phyloP scores from a whole-genome alignment of 2,113 vertebrate species.

The Lycocorax pyrrhopterus region DNA sequence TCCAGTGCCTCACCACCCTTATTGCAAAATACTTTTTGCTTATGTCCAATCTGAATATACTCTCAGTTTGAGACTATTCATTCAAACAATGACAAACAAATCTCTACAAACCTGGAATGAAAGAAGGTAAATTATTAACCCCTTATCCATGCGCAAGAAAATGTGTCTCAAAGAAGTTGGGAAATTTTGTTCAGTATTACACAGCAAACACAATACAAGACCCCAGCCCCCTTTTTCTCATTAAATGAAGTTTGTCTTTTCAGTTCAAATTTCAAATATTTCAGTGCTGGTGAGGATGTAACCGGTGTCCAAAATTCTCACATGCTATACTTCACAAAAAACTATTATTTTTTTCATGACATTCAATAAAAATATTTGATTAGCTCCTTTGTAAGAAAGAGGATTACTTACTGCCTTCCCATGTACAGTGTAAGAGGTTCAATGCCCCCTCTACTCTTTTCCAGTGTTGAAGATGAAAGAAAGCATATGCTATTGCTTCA shows the following conservation, averaged over 20 bases:
- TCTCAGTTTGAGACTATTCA: neutral
- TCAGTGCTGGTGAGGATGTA: neutral
- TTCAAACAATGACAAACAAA: neutral
- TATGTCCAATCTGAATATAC: neutral
- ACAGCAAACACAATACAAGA: neutral
- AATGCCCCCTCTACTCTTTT: constrained; percentile 97
- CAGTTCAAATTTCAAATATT: neutral
- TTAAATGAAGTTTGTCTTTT: neutral
- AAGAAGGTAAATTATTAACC: neutral
- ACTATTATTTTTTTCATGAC: neutral
- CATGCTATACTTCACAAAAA: neutral
- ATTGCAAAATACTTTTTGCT: neutral
- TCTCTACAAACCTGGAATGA: neutral
- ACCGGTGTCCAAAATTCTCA: neutral
- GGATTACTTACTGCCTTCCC: constrained; percentile 97
- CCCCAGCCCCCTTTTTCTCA: neutral
- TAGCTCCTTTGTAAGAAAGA: constrained; percentile 55
- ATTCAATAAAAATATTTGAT: neutral
- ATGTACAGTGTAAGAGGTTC: constrained; percentile 97
- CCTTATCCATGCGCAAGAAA: neutral
- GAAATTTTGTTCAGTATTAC: neutral
- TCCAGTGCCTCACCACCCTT: neutral
- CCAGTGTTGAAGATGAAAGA: constrained; percentile 99
- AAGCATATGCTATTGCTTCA: constrained; percentile 96
- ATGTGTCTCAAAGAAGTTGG: neutral